Base-by-base conservation (phyloP, 2,797 vertebrate species). In the Sebastes nivosus region DNA sequence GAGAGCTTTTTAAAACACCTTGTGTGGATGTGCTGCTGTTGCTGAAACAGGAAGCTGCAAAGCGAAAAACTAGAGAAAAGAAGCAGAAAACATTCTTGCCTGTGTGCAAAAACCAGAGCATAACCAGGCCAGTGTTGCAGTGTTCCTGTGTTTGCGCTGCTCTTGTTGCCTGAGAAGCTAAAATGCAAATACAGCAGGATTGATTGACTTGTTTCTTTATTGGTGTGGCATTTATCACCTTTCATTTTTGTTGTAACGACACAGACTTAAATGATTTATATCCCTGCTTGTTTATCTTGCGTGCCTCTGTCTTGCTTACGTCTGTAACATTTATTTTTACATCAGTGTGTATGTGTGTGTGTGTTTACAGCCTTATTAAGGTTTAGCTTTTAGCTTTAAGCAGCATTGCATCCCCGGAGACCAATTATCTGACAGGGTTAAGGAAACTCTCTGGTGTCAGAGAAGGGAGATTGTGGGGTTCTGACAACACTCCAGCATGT, bases 371-470 rank as follows among this genome's bases (percentile, higher is more conserved):
- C 71, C 83, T 91, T 94, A 91, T 91, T 93, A 92, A 85, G 86
- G 79, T 90, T 89, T 88, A 90, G 87, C 79, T 87, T 92, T 86
- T 90, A 75, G 91, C 91, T 92, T 89, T 80, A 91, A 93, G 91
- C 92, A 84, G 67, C 72, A 84, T 71, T 68, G 69, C 79, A 60
- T 88, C 93, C 84, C 88, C 38, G 22, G 93, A 93, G 94, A 93
- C 94, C 93, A 95, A 94, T 95, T 95, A 94, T 94, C 81, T 87
- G 91, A 90, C 92, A 92, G 88, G 88, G 89, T 91, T 89, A 90
- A 90, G 87, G 89, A 91, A 93, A 85, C 84, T 81, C 85, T 89
- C 84, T 72, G 71, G 83, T 91, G 85, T 88, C 80, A 86, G 76
- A 66, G 65, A 87, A 80, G 58, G 78, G 80, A 90, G 87, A 89